A percentile compares a stretch with the other conserved stretches of the same genome.
Evolutionary conservation across 2,888 invertebrate species (phyloP).

Genomic region (Erynnis tages): DNA sequence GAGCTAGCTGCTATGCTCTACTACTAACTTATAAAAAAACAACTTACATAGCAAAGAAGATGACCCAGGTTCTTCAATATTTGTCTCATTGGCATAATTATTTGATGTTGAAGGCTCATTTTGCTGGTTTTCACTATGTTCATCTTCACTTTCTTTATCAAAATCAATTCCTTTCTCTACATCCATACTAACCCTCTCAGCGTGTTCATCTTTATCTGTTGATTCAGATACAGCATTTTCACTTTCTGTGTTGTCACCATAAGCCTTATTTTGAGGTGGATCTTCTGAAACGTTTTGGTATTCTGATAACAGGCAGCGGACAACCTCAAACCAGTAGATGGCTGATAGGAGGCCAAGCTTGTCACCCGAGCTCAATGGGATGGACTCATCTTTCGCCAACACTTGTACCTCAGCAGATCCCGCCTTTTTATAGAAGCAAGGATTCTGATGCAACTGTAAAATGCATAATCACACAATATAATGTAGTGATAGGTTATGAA

Average conservation of each 20-base stretch:
- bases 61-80: constrained; percentile 36
- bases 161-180: background rate
- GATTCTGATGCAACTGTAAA: constrained; percentile 78
- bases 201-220: background rate
- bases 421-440: constrained; percentile 70
- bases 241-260: constrained; percentile 23
- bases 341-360: constrained; percentile 77
- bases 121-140: background rate
- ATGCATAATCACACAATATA: too few species aligned
- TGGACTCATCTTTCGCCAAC: constrained; percentile 51
- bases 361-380: constrained; percentile 67
- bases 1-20: too few species aligned
- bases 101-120: background rate
- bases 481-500: background rate
- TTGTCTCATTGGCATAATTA: constrained; percentile 2
- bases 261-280: background rate
- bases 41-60: constrained; percentile 49
- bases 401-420: constrained; percentile 48
- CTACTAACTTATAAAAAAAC: background rate
- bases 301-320: constrained; percentile 24
- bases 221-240: constrained; percentile 5
- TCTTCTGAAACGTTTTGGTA: constrained; percentile 7
- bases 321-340: constrained; percentile 70
- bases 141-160: background rate
- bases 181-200: background rate